Conservation (phyloP, 2,888 invertebrate species). For the Pachliopta kotzebuea region DNA sequence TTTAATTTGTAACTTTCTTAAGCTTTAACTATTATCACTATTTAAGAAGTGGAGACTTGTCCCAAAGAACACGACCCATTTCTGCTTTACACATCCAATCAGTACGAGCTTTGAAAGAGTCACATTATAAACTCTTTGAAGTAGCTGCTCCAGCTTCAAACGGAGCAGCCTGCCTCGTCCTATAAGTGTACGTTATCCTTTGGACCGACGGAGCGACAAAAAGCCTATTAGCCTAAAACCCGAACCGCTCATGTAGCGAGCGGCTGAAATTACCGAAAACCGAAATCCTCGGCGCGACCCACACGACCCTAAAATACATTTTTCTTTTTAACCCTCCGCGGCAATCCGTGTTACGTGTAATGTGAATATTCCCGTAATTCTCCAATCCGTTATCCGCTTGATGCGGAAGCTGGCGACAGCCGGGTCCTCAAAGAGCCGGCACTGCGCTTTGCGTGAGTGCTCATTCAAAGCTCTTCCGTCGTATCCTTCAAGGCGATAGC, state of each 20-base stretch:
- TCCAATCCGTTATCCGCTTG: constrained; percentile 2
- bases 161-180: neutral
- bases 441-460: constrained; percentile 36
- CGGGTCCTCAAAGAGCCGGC: constrained; percentile 15
- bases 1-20: too few relatives aligned
- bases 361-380: neutral
- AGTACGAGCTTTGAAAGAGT: too few relatives aligned
- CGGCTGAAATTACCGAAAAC: constrained; percentile 31
- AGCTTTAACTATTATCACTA: too few relatives aligned
- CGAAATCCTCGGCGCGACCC: constrained; percentile 24
- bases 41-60: too few relatives aligned
- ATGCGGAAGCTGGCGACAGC: neutral
- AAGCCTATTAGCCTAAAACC: constrained; percentile 32
- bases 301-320: constrained; percentile 33
- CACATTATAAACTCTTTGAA: too few relatives aligned
- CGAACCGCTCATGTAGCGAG: constrained; percentile 23
- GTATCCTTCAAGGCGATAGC: constrained; percentile 26
- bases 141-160: constrained; percentile 9
- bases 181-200: constrained; percentile 21
- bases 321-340: constrained; percentile 28
- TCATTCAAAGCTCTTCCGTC: constrained; percentile 31
- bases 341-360: neutral
- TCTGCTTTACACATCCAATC: too few relatives aligned
- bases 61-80: too few relatives aligned
- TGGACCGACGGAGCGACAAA: constrained; percentile 29